Base-by-base conservation (phyloP, 2,888 invertebrate species). In the Xanthia icteritia region DNA sequence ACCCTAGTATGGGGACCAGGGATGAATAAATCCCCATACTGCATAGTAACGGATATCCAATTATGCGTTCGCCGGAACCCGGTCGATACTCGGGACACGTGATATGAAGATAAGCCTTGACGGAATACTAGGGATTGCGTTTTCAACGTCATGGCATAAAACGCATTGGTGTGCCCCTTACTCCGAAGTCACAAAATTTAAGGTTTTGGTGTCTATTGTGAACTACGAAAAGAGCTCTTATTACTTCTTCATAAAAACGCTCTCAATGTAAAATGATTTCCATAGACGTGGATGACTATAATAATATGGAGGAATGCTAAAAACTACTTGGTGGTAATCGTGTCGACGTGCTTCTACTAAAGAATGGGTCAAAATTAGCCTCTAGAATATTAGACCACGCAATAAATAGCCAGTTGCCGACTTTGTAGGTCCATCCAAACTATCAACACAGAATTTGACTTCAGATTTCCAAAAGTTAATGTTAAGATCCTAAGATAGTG, bases 41-140 rank as follows among this genome's bases (percentile, higher is more conserved):
- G 48, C 70, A 69, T 56, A 45, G 54, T 48, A 68, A 54, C 51
- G 17, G 31, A 65, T 68, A 81, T 67, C 48, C 63, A 77, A 73
- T 77, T 85, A 82, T 73, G 36, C n/a, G 56, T 69, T 39, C n/a
- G 60, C 63, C 39, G 63, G 81, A 84, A 81, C 70, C 48, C 39
- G 67, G 67, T 77, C 73, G 73, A 82, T 82, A 71, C 64, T 13
- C 63, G 60, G 69, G 85, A 42, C 67, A 65, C 36, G 54, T 64
- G 71, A 71, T 58, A 67, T 67, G 39, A 23, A 60, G 54, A 54
- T 76, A 39, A 23, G n/a, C 15, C 20, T 48, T 39, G 17, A 36
- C 20, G 61, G 20, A 23, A n/a, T 45, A 27, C 54, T 67, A 58
- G 45, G 64, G 54, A 20, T 48, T 66, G 27, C 11, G 1, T 56